Evolutionary conservation across 2,113 vertebrate genomes (phyloP).

Genomic region (Phylloscopus trochiloides): DNA sequence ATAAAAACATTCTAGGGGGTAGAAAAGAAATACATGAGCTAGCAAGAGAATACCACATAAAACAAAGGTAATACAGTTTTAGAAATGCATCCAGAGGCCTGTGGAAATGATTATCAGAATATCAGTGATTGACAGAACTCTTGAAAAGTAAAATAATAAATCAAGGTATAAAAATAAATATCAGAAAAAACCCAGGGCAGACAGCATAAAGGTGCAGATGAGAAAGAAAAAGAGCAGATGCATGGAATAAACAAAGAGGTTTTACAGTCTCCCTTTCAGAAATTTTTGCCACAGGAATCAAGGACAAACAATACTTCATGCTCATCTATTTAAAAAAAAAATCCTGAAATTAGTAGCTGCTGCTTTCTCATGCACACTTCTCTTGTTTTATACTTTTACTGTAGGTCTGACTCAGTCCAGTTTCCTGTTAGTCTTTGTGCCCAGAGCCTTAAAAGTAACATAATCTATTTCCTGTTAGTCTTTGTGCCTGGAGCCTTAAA

Average conservation of each 20-base stretch:
- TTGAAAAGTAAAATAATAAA: background rate
- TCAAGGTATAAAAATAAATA: background rate
- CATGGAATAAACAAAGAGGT: background rate
- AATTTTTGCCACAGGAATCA: background rate
- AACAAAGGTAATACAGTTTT: background rate
- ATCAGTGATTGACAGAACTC: background rate
- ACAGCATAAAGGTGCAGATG: background rate
- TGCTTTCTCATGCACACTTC: background rate
- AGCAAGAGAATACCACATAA: background rate
- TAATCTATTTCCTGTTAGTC: background rate
- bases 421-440: background rate
- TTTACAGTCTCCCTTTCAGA: background rate
- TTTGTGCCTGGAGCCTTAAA: background rate
- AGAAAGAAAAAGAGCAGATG: background rate
- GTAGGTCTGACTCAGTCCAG: background rate
- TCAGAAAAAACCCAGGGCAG: background rate
- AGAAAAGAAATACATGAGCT: background rate
- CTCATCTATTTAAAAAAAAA: background rate
- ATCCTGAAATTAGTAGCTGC: background rate
- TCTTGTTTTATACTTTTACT: background rate
- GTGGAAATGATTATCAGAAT: background rate
- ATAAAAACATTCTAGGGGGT: background rate
- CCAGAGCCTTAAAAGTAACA: background rate
- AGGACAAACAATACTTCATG: background rate
- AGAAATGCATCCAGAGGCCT: background rate